Evolutionary conservation across 1,140 invertebrate species (phyloP).

Genomic region (Hycleus cichorii): DNA sequence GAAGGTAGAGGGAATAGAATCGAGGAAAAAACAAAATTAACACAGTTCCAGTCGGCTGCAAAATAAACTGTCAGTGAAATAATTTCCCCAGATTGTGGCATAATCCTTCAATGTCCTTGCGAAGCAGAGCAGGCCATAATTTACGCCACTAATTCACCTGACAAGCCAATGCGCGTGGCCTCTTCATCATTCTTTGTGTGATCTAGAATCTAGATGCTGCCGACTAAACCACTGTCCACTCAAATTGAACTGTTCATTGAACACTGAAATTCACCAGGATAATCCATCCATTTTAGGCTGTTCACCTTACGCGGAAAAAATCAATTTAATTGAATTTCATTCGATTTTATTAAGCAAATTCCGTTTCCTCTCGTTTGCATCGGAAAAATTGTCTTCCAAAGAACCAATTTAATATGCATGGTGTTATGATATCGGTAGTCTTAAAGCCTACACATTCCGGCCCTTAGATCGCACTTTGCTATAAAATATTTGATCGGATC

Average conservation of each 20-base stretch:
- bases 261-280: background rate
- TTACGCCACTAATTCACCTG: conserved; percentile 33
- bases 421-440: conserved; percentile 1
- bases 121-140: conserved; percentile 25
- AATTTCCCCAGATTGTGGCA: conserved; percentile 29
- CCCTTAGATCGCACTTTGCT: conserved; percentile 4
- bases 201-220: conserved; percentile 9
- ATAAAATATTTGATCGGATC: conserved; percentile 15
- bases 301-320: background rate
- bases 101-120: conserved; percentile 28
- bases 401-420: conserved; percentile 12
- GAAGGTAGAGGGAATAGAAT: background rate
- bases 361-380: background rate
- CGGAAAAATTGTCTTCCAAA: conserved; percentile 9
- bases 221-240: conserved; percentile 10
- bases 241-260: conserved; percentile 4
- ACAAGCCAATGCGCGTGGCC: conserved; percentile 19
- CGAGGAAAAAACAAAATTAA: too few species aligned
- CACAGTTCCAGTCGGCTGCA: conserved; percentile 2
- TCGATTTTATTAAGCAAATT: too few species aligned
- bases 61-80: conserved; percentile 25
- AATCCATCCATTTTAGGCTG: too few species aligned
- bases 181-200: conserved; percentile 25
- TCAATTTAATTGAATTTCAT: background rate
- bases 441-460: background rate